Base-by-base conservation (phyloP, 2,888 invertebrate genomes). In the Synanthedon tipuliformis region DNA sequence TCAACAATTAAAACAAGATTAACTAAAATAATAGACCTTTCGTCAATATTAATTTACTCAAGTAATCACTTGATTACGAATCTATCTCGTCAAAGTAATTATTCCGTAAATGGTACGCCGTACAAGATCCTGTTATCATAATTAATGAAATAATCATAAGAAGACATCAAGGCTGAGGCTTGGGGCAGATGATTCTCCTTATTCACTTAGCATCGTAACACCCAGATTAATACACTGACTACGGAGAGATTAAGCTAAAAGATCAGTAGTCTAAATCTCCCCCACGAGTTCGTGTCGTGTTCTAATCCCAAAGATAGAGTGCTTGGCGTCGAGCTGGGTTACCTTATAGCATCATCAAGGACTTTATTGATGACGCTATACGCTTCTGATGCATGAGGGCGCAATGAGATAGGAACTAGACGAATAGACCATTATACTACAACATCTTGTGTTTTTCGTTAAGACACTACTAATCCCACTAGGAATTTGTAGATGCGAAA, bases 251-350 rank as follows among this genome's bases (percentile, higher is more conserved):
- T 80, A 79, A 70, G 66, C 63, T 72, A 71, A 34, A 75, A 81
- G 80, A 81, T 81, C 73, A 75, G 66, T 34, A 71, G 78, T 78
- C 79, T 78, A 70, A 77, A 78, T 77, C 78, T 75, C 66, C 73
- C 75, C 61, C 64, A 63, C 61, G 68, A 65, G 64, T 66, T 61
- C 62, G 60, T 56, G 60, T 60, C 58, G 58, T 56, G 58, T 56
- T 59, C 62, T 81, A 81, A 81, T 80, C 81, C 81, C 60, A 61
- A 69, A 78, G 82, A 81, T 74, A 64, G 76, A 81, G 72, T 71
- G 73, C 65, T 73, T 68, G 73, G 73, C 68, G 70, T 62, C 60
- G 59, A 57, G 58, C 61, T 56, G 58, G 57, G 52, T 52, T 52
- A 40, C 52, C 23, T 40, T 23, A 40, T 27, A 51, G 51, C 54